Base-by-base conservation (phyloP, 2,888 invertebrate species). In the Leptogaster cylindrica region DNA sequence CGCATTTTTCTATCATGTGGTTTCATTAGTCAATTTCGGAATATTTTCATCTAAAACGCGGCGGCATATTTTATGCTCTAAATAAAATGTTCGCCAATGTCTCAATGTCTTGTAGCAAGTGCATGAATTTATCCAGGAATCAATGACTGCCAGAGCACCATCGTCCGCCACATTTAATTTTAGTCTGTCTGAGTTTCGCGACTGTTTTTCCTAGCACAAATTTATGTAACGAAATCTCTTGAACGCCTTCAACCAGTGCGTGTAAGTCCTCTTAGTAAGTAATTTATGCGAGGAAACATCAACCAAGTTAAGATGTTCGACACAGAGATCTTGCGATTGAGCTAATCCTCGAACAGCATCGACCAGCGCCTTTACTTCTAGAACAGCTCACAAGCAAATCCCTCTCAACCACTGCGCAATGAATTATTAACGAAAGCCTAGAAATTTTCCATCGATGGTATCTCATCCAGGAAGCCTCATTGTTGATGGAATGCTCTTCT, bases 1-100 rank as follows among this genome's bases (percentile, higher is more conserved):
- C 10, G 46, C 46, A 46, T 46, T 46, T 20, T 41, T 25, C 14
- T 28, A 44, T 44, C 61, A 61, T 44, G 44, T 61, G 61, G 31
- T 44, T 61, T 44, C 61, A 61, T 61, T 61, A 61, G 44, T 61
- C 61, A 44, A 61, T 44, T 61, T 61, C 61, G 44, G 44, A 61
- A 61, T 61, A 44, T 3, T 55, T 23, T 23, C 61, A 44, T 16
- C 44, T 28, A 31, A 14, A 61, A 44, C 61, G 44, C 7, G 44
- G 20, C 61, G 44, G 20, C 61, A 61, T 44, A 61, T 61, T 61
- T 61, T 31, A 61, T 27, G 61, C 44, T 25, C 61, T 61, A 61
- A 61, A 44, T 61, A 61, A 61, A 61, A 61, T 61, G 41, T 61
- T 61, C 61, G 44, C 61, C 61, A 61, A 28, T 44, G 44, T 27